Base-by-base conservation (phyloP, 2,113 vertebrate species). In the Cygnus buccinator region DNA sequence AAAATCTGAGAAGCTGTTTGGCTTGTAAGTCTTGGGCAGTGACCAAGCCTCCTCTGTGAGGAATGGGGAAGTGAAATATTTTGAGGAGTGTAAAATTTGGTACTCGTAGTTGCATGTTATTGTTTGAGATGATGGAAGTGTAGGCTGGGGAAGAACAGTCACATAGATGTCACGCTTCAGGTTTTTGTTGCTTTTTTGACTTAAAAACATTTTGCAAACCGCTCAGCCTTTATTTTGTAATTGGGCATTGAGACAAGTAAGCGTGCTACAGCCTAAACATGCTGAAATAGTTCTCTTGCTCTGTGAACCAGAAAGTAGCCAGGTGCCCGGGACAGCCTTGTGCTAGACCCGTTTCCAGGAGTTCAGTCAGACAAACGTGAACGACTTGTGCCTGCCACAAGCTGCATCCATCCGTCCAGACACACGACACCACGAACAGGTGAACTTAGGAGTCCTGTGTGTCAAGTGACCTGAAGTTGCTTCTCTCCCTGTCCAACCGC, bases 361-460 rank as follows among this genome's bases (percentile, higher is more conserved):
- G 77, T 50, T 76, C 1, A 59, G 17, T 25, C 75, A 83, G 74
- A 21, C 19, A 26, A 6, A 28, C n/a, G 35, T 44, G 88, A 62
- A 4, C 1, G 14, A 3, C 39, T 41, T 48, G 84, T 68, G 33
- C 44, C 65, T 50, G 62, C 68, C 83, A 65, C 10, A 6, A 43
- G 52, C 29, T 11, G 1, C 25, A 26, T 68, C 57, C 48, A 19
- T 59, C 84, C 78, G 31, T 35, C 0, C 15, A 29, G 58, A n/a
- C 61, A 29, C 4, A 0, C 13, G 21, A 16, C 62, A 1, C 15
- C 12, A 18, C 0, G 39, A 90, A 5, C 88, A 91, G 96, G 81
- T 89, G 95, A 94, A 71, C n/a, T 43, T 12, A 5, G 66, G 76
- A 67, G 50, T 77, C 62, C 58, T 58, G 85, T 73, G 88, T 73